Evolutionary conservation across 2,888 invertebrate species (phyloP).

Genomic region (Sicus ferrugineus): DNA sequence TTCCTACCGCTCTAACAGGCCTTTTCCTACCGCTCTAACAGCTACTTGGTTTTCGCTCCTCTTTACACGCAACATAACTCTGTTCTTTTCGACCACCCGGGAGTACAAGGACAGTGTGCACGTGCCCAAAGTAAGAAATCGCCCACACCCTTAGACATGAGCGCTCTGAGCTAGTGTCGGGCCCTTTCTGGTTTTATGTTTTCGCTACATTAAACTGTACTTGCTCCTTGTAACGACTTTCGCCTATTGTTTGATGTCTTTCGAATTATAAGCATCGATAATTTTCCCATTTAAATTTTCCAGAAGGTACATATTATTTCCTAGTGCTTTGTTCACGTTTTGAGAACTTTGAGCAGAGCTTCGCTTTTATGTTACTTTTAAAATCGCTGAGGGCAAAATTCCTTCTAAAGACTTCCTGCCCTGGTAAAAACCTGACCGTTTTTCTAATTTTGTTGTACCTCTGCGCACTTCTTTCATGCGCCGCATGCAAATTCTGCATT

Average conservation of each 20-base stretch:
- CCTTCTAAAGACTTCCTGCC: conserved; percentile 1
- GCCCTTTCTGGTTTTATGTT: not conserved
- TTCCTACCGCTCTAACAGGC: too few relatives aligned
- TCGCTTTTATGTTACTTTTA: not conserved
- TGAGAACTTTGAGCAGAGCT: not conserved
- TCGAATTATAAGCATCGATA: not conserved
- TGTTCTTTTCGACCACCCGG: not conserved
- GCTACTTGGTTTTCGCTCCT: too few relatives aligned
- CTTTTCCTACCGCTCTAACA: too few relatives aligned
- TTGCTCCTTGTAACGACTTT: not conserved
- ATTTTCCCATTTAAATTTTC: not conserved
- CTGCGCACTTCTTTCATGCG: not conserved
- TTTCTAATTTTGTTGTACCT: not conserved
- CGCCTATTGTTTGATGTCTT: not conserved
- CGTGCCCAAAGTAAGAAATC: not conserved
- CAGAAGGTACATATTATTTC: conserved; percentile 3
- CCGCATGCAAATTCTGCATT: not conserved
- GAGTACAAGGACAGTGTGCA: not conserved
- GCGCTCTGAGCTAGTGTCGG: not conserved
- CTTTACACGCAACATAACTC: not conserved
- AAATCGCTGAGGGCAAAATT: conserved; percentile 13
- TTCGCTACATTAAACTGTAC: not conserved
- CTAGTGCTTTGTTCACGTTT: not conserved
- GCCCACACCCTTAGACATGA: not conserved
- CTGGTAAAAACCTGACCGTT: not conserved